Evolutionary conservation across 2,113 vertebrate species (phyloP), one percentile per base, ranked within the genome.

Genomic region (Potamarius usumacintae): DNA sequence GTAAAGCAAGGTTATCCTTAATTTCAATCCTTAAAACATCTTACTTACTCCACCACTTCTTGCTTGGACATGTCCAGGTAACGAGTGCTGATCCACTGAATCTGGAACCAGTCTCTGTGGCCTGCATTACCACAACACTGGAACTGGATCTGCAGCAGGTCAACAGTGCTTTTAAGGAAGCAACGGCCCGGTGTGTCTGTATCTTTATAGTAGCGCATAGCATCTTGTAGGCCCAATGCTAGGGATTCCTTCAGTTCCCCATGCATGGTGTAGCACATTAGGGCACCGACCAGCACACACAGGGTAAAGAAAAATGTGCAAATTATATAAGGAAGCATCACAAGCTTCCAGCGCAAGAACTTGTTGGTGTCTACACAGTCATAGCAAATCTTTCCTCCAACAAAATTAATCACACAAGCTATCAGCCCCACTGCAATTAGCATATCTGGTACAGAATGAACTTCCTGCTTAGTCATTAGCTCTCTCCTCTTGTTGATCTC

Each of bases 321-420:
- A 9, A 96, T 48, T 0, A 97, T 94, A 82, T 98, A 97, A 0
- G 97, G 97, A 34, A 97, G 94, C 95, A 98, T 95, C 83, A 97
- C 92, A 80, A 97, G 91, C 92, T 96, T 97, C 97, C 97, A 97
- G 15, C 96, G 96, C 27, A 96, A 94, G 93, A 97, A 97, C 90
- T 95, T 96, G 91, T 94, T 96, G 72, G 92, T 91, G 89, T 98
- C 96, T 8, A 96, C 93, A 52, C 96, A 97, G 90, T 97, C 96
- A 22, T 97, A 96, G 92, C 97, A 97, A 90, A 97, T 97, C 93
- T 96, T 96, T 58, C 96, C 96, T 0, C 97, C 97, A 63, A 97
- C 91, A 85, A 97, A 96, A 93, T 97, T 97, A 89, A 98, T 96
- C 86, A 94, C 92, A n/a, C 97, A 97, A 2, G 96, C 96, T 17